Evolutionary conservation across 1,140 invertebrate species (phyloP).

Genomic region (Heterodera carotae): DNA sequence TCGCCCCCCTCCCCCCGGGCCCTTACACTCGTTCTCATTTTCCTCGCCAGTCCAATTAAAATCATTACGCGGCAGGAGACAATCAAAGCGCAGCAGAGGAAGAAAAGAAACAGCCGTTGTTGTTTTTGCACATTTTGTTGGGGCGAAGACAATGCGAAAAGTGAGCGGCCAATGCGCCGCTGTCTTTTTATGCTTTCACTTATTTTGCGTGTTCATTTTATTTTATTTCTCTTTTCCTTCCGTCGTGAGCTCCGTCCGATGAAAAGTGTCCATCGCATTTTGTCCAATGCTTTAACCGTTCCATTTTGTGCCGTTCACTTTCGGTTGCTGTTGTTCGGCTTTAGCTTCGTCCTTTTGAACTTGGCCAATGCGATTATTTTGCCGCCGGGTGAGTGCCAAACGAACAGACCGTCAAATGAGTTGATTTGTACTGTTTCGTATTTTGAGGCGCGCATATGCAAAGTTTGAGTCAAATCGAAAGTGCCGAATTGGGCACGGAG

Average conservation of each 20-base stretch:
- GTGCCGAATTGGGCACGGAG: neutral
- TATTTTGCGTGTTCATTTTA: too few relatives aligned
- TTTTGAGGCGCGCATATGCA: slow-evolving; percentile 17
- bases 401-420: too few relatives aligned
- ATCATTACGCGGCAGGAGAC: neutral
- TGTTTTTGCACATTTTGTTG: neutral
- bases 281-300: neutral
- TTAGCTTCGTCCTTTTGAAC: neutral
- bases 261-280: neutral
- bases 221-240: neutral
- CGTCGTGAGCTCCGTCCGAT: neutral
- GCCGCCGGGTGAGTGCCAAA: slow-evolving; percentile 4
- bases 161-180: too few relatives aligned
- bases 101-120: neutral
- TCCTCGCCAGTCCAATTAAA: too few relatives aligned
- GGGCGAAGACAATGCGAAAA: neutral
- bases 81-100: neutral
- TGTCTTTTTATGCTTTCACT: too few relatives aligned
- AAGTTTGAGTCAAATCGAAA: slow-evolving; percentile 1
- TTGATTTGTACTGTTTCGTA: neutral
- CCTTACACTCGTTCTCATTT: neutral
- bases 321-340: neutral
- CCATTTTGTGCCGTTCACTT: too few relatives aligned
- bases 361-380: slow-evolving; percentile 5
- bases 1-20: too few relatives aligned